Evolutionary conservation across 2,113 vertebrate genomes (phyloP).

Genomic region (Tachysurus vachellii): DNA sequence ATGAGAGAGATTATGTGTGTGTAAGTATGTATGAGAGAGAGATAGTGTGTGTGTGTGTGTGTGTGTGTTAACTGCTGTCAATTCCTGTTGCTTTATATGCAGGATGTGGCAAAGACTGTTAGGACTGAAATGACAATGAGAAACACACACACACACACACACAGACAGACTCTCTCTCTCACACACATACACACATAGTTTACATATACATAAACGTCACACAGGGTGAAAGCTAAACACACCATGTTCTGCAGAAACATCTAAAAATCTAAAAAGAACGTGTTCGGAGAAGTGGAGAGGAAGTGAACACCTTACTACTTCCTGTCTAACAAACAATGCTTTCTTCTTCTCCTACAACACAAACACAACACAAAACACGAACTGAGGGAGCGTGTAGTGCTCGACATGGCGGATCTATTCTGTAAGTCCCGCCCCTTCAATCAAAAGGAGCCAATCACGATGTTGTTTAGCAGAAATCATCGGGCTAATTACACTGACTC

Average conservation of each 20-base stretch:
- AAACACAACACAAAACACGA: neutral
- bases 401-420: neutral
- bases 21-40: too few relatives aligned
- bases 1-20: too few relatives aligned
- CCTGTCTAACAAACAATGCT: neutral
- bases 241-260: neutral
- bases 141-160: constrained; percentile 5
- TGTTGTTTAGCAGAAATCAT: neutral
- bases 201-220: neutral
- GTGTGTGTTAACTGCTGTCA: constrained; percentile 38
- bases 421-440: neutral
- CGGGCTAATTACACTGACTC: neutral
- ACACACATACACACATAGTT: too few relatives aligned
- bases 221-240: neutral
- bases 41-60: constrained; percentile 51
- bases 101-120: constrained; percentile 44
- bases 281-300: neutral
- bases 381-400: neutral
- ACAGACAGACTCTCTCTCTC: neutral
- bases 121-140: neutral
- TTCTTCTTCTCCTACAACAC: neutral
- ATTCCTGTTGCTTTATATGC: constrained; percentile 30
- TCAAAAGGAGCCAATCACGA: neutral
- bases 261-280: neutral
- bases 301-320: neutral